A percentile compares a stretch with the other conserved stretches of the same genome.
phyloP scores from a whole-genome alignment of 2,888 invertebrate species.

The Ditylenchus weischeri region DNA sequence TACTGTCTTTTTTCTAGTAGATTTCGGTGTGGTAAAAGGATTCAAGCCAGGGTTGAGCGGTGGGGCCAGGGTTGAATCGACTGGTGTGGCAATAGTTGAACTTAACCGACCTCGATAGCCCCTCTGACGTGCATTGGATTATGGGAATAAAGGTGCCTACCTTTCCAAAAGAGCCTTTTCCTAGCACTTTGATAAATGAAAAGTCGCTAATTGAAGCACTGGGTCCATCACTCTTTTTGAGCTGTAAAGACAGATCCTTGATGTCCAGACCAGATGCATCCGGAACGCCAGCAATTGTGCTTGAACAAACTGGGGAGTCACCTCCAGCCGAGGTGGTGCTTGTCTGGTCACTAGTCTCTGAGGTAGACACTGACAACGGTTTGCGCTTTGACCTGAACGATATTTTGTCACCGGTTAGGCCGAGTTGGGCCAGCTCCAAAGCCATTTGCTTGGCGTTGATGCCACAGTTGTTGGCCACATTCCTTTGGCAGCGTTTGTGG shows the following conservation, averaged over 20 bases:
- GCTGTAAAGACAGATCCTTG: background rate
- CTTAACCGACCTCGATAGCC: too few relatives aligned
- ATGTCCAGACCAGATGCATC: background rate
- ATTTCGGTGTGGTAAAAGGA: too few relatives aligned
- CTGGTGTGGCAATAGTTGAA: too few relatives aligned
- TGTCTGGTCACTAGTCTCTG: constrained; percentile 23
- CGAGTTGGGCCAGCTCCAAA: constrained; percentile 82
- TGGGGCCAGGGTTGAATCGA: too few relatives aligned
- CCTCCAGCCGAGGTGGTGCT: constrained; percentile 6
- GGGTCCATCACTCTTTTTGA: background rate
- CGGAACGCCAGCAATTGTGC: constrained; percentile 3
- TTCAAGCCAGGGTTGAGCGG: too few relatives aligned
- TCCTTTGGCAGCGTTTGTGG: constrained; percentile 96
- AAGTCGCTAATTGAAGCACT: constrained; percentile 69
- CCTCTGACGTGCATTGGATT: too few relatives aligned
- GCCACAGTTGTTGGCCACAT: constrained; percentile 98
- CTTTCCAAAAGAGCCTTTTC: constrained; percentile 96
- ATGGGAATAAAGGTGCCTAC: constrained; percentile 46
- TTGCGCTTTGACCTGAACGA: constrained; percentile 63
- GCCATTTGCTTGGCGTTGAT: constrained; percentile 95
- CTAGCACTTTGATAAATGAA: constrained; percentile 93
- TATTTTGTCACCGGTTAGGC: constrained; percentile 83
- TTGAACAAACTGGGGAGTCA: constrained; percentile 10
- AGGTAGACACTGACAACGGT: constrained; percentile 28
- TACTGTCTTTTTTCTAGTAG: too few relatives aligned